Percentiles rank a stretch among this genome's conserved stretches.
These are phyloP conservation scores for Saguinus imperator DNA, from an alignment of 2,113 vertebrate genomes.

Conservation along the genomic window DNA sequence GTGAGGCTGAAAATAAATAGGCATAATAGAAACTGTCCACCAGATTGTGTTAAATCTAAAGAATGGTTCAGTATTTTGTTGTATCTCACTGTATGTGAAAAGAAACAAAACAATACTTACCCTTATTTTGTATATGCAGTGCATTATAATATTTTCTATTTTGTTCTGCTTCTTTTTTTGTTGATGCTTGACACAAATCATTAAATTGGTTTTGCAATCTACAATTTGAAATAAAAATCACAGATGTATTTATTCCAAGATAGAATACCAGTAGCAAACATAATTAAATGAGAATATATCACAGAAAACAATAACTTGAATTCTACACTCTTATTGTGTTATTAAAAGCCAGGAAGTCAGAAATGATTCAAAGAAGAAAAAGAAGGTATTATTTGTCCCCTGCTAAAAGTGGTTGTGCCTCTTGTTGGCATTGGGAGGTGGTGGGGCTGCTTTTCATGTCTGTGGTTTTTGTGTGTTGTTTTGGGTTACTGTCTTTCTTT, in stretches of 20 bases:
- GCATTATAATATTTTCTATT: neutral
- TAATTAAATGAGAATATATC: neutral
- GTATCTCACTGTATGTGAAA: slow-evolving; percentile 10
- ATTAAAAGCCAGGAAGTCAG: neutral
- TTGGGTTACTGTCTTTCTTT: neutral
- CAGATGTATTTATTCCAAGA: slow-evolving; percentile 21
- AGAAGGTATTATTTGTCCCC: neutral
- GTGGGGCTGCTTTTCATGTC: fast-evolving
- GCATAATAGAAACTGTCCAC: neutral
- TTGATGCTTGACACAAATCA: neutral
- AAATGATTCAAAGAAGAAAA: neutral
- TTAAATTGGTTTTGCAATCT: slow-evolving; percentile 36
- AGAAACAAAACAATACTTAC: neutral
- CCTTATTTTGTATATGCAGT: neutral
- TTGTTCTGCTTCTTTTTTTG: neutral
- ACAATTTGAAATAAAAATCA: neutral
- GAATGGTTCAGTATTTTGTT: neutral
- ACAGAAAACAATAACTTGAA: neutral
- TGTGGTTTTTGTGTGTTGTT: neutral
- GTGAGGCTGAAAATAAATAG: neutral
- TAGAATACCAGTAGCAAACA: neutral
- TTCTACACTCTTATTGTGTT: neutral
- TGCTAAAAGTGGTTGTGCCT: neutral
- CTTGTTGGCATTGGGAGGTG: fast-evolving
- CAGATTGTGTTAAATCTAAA: slow-evolving; percentile 5